Percentiles rank a stretch among this genome's conserved stretches.
These are phyloP conservation scores for Hypomesus transpacificus DNA, from an alignment of 2,113 vertebrate genomes.

Conservation along the genomic window DNA sequence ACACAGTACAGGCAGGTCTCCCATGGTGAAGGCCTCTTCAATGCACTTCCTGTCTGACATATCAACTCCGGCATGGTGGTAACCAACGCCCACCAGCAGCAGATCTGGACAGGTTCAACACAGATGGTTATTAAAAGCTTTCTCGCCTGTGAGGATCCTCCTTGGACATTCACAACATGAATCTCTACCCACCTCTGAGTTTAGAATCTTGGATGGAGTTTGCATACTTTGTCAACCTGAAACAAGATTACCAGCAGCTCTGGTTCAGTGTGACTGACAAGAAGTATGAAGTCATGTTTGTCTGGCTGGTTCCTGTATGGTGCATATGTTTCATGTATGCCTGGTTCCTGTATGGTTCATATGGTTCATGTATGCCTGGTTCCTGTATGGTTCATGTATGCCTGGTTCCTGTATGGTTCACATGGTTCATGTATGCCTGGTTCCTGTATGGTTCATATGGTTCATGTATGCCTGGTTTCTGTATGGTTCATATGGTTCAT, in stretches of 20 bases:
- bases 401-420: too few relatives aligned
- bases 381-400: too few relatives aligned
- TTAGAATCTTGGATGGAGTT: conserved; percentile 85
- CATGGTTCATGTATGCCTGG: too few relatives aligned
- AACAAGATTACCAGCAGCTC: conserved; percentile 1
- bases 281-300: neutral
- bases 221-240: conserved; percentile 82
- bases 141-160: too few relatives aligned
- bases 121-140: too few relatives aligned
- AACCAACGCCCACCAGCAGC: conserved; percentile 83
- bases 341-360: too few relatives aligned
- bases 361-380: too few relatives aligned
- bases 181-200: conserved; percentile 74
- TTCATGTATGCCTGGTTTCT: too few relatives aligned
- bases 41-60: conserved; percentile 86
- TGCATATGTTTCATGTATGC: too few relatives aligned
- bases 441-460: too few relatives aligned
- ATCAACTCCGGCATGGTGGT: conserved; percentile 93
- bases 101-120: conserved; percentile 74
- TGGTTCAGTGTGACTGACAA: neutral
- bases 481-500: too few relatives aligned
- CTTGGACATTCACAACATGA: neutral
- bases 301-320: too few relatives aligned
- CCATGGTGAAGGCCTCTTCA: conserved; percentile 83
- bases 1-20: conserved; percentile 92